A percentile compares a stretch with the other conserved stretches of the same genome.
These are phyloP conservation scores for Lagodon rhomboides DNA, from an alignment of 2,797 vertebrate genomes.

Conservation along the genomic window DNA sequence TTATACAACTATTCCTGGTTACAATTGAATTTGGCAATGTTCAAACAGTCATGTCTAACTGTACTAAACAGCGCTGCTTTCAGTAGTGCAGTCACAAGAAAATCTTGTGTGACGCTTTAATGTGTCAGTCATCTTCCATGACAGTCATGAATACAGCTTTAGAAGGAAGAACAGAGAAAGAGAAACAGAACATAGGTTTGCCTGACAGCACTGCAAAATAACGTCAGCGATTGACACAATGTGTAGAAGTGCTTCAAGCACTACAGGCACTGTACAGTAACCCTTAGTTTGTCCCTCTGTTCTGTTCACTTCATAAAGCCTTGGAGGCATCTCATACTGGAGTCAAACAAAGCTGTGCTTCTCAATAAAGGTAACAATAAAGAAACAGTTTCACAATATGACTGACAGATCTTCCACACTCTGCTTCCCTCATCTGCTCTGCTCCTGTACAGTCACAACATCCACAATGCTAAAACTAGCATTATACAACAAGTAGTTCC, in stretches of 20 bases:
- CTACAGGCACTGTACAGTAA: background rate
- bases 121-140: background rate
- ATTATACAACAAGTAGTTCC: no score
- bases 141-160: background rate
- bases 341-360: background rate
- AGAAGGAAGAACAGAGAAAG: background rate
- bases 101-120: background rate
- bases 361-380: background rate
- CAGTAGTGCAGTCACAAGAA: slow-evolving; percentile 9
- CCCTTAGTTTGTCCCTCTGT: background rate
- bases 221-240: background rate
- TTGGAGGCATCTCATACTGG: background rate
- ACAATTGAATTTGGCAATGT: slow-evolving; percentile 33
- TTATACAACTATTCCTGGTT: slow-evolving; percentile 62
- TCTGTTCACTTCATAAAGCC: background rate
- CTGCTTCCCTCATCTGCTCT: no score
- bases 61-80: background rate
- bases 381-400: background rate
- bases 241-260: background rate
- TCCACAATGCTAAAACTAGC: no score
- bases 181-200: background rate
- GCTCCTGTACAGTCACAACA: no score
- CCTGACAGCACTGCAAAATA: background rate
- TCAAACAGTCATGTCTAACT: slow-evolving; percentile 17
- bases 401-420: no score